Evolutionary conservation across 2,113 vertebrate genomes (phyloP).

Genomic region (Ceyx margarethae): DNA sequence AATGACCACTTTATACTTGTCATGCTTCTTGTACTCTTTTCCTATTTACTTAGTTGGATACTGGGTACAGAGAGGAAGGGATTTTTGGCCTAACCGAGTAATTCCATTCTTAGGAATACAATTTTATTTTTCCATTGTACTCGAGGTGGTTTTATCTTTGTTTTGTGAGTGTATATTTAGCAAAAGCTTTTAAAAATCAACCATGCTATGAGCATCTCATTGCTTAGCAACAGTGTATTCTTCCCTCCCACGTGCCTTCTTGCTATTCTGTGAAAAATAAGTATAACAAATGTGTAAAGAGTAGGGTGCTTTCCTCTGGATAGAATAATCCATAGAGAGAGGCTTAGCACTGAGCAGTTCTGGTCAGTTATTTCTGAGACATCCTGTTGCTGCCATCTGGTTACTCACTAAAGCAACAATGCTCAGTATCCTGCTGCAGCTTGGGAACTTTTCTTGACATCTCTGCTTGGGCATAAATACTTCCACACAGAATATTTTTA

Average conservation of each 20-base stretch:
- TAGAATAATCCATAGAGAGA: background rate
- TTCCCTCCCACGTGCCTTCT: conserved; percentile 27
- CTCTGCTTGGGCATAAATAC: background rate
- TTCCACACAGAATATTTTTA: background rate
- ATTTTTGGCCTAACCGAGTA: background rate
- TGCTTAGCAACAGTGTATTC: conserved; percentile 54
- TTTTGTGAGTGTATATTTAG: conserved; percentile 21
- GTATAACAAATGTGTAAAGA: conserved; percentile 1
- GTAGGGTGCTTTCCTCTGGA: background rate
- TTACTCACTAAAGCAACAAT: background rate
- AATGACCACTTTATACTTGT: background rate
- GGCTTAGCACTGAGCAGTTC: background rate
- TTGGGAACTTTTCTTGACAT: background rate
- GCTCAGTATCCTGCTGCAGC: background rate
- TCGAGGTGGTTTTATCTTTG: background rate
- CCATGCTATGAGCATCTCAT: conserved; percentile 36
- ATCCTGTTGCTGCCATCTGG: background rate
- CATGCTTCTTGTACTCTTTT: background rate
- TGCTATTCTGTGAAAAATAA: conserved; percentile 17
- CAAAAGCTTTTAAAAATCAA: conserved; percentile 26
- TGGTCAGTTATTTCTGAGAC: background rate
- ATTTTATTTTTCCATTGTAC: background rate
- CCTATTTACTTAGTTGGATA: background rate
- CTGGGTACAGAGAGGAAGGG: background rate
- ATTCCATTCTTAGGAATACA: background rate